Percentiles rank a stretch among this genome's conserved stretches.
phyloP scores from a whole-genome alignment of 2,797 vertebrate genomes.

The Hydrocynus forskahlii region DNA sequence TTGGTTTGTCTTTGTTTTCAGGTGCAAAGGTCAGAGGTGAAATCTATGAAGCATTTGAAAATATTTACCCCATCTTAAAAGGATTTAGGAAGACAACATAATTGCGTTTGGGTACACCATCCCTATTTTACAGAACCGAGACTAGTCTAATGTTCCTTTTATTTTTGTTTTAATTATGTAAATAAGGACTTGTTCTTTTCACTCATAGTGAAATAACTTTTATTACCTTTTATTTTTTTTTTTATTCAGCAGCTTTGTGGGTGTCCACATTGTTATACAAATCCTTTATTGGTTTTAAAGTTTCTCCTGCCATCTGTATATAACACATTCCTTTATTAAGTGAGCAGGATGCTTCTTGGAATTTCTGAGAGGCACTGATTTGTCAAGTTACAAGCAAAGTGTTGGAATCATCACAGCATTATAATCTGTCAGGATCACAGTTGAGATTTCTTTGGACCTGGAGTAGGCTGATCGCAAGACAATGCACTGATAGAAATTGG shows the following conservation, averaged over 20 bases:
- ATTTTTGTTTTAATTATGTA: slow-evolving; percentile 53
- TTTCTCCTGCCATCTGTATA: slow-evolving; percentile 10
- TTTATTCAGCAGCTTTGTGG: slow-evolving; percentile 35
- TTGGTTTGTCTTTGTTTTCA: slow-evolving; percentile 58
- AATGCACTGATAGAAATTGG: background rate
- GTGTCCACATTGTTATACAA: slow-evolving; percentile 10
- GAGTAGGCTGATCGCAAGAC: background rate
- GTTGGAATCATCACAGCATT: slow-evolving; percentile 12
- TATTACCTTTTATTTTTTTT: slow-evolving; percentile 40
- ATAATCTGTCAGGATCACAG: background rate
- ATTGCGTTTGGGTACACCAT: slow-evolving; percentile 21
- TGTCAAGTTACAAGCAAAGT: slow-evolving; percentile 9
- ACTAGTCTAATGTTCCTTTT: slow-evolving; percentile 36
- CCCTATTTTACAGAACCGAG: slow-evolving; percentile 18
- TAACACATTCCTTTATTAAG: slow-evolving; percentile 37
- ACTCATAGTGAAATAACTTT: slow-evolving; percentile 35
- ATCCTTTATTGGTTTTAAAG: slow-evolving; percentile 47
- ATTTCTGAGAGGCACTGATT: background rate
- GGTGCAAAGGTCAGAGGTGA: slow-evolving; percentile 98
- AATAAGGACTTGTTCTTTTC: slow-evolving; percentile 47
- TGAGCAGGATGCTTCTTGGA: background rate
- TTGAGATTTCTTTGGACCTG: background rate
- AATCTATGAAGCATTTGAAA: slow-evolving; percentile 99
- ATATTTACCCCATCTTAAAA: slow-evolving; percentile 99
- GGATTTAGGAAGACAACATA: slow-evolving; percentile 98